phyloP scores from a whole-genome alignment of 2,888 invertebrate species.

The Zygothrica quintamaculata region DNA sequence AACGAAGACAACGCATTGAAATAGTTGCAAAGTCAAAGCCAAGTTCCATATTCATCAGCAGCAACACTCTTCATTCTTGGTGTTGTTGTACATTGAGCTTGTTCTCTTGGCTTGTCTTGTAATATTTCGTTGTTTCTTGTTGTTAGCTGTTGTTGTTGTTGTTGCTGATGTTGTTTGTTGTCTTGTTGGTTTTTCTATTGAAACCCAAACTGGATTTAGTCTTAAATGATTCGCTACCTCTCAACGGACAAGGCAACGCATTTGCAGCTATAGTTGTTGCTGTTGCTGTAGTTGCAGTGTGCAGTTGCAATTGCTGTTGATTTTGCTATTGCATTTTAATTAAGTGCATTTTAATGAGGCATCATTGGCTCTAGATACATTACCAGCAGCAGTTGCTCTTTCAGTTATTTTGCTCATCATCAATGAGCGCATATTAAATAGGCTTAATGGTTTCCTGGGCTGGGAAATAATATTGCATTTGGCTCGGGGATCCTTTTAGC shows the following conservation, averaged over 20 bases:
- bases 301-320: slow-evolving; percentile 61
- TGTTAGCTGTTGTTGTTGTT: slow-evolving; percentile 33
- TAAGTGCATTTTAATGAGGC: slow-evolving; percentile 79
- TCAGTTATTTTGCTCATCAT: slow-evolving; percentile 50
- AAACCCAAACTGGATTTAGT: slow-evolving; percentile 79
- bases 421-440: slow-evolving; percentile 67
- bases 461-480: slow-evolving; percentile 43
- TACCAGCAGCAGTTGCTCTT: slow-evolving; percentile 10
- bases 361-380: slow-evolving; percentile 48
- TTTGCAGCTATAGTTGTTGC: slow-evolving; percentile 28
- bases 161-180: slow-evolving; percentile 51
- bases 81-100: slow-evolving; percentile 58
- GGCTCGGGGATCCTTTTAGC: slow-evolving; percentile 5
- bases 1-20: slow-evolving; percentile 62
- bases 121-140: slow-evolving; percentile 68
- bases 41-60: slow-evolving; percentile 84
- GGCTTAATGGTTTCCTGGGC: slow-evolving; percentile 25
- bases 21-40: slow-evolving; percentile 79
- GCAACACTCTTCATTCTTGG: slow-evolving; percentile 80
- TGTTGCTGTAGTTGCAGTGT: slow-evolving; percentile 26
- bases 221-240: slow-evolving; percentile 63
- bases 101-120: slow-evolving; percentile 72
- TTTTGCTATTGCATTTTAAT: slow-evolving; percentile 79
- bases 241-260: slow-evolving; percentile 48
- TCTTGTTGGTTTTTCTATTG: slow-evolving; percentile 66